Base-by-base conservation (phyloP, 2,113 vertebrate genomes). In the Chionis minor region DNA sequence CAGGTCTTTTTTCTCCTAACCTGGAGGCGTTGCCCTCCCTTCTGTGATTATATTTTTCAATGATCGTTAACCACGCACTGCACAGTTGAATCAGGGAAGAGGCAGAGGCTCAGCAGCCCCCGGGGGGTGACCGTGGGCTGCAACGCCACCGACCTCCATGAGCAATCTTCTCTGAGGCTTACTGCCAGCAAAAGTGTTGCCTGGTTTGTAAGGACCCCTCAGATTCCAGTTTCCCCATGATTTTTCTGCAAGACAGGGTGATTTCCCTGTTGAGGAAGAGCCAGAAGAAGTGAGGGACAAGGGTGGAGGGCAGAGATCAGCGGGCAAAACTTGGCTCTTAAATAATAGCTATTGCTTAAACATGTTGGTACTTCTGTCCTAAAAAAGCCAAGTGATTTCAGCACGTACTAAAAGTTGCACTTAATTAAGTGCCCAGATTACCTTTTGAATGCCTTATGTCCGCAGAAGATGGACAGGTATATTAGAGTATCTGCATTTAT, bases 101-200 rank as follows among this genome's bases (percentile, higher is more conserved):
- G n/a, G 70, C 49, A 18, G n/a, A 3, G 6, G 2, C 55, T 45
- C 49, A n/a, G 58, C 89, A 16, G n/a, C 24, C 7, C 33, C 21
- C 3, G 1, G 30, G 42, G 49, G 28, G 14, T 45, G 63, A 52
- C 42, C 1, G 2, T 16, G 71, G 65, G 40, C 51, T 55, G 71
- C 33, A 8, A 1, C 32, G 54, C 35, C 82, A 7, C 45, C 1
- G 1, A 19, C 62, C 72, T 38, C 56, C 16, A 0, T 0, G 35
- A 42, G 19, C 5, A 7, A 40, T 28, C 71, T 59, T 32, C 83
- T 42, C 14, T 28, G 61, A 16, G 42, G 40, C 22, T 58, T 38
- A 4, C 30, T 22, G 55, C 40, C 72, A 40, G 71, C 51, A 9
- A 6, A 26, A 33, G 27, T 62, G 3, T 4, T 30, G 66, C 63